phyloP scores from a whole-genome alignment of 37 sponge, comb jelly and placozoan species.

The Beroe forskalii region DNA sequence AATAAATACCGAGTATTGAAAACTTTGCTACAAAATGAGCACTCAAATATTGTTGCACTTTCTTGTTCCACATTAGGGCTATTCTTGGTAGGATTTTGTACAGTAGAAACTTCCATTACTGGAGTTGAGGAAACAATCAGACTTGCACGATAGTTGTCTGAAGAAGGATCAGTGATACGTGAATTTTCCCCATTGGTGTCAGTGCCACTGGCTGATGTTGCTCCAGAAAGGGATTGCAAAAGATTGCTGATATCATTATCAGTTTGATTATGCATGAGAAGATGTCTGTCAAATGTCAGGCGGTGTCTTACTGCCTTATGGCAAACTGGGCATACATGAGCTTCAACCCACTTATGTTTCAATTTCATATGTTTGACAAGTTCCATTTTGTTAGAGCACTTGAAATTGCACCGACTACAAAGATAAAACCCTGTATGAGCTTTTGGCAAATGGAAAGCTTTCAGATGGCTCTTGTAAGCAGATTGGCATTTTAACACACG shows the following conservation, averaged over 20 bases:
- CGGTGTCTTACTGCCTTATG: conserved; percentile 45
- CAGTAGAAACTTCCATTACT: neutral
- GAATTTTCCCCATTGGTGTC: neutral
- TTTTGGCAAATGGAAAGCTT: conserved; percentile 43
- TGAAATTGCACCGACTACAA: conserved; percentile 35
- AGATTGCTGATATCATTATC: conserved; percentile 32
- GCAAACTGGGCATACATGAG: conserved; percentile 33
- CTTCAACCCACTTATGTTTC: conserved; percentile 27
- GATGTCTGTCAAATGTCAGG: conserved; percentile 46
- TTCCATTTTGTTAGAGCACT: conserved; percentile 5
- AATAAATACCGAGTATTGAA: conserved; percentile 6
- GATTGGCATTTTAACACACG: conserved; percentile 39
- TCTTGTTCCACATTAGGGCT: neutral
- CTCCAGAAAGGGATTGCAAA: neutral
- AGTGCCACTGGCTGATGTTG: neutral
- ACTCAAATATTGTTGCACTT: neutral
- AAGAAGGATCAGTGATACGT: neutral
- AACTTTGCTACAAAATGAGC: conserved; percentile 33
- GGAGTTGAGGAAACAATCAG: conserved; percentile 4
- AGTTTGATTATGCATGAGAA: conserved; percentile 22
- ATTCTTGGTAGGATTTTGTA: too few species aligned
- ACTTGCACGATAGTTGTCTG: neutral
- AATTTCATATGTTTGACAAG: conserved; percentile 22
- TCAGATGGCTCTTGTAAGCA: conserved; percentile 50
- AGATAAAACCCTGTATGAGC: neutral